Evolutionary conservation across 2,888 invertebrate species (phyloP), one percentile per base, ranked within the genome.

Genomic region (Eudasyphora cyanicolor): DNA sequence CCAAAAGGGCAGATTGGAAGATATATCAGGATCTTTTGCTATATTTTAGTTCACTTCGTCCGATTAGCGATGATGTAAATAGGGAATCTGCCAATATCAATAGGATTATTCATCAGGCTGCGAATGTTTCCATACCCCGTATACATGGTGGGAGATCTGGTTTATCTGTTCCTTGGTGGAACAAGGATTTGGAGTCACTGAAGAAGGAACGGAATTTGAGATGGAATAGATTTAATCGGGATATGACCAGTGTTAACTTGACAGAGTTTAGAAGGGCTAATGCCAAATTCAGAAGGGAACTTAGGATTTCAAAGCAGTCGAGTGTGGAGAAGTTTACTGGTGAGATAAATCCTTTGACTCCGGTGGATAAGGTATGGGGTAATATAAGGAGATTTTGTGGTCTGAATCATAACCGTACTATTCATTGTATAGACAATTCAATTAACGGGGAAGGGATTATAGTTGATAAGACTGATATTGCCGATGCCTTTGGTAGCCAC

Each of bases 11-110:
- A 0, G 49, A 75, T 21, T 75, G 75, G 75, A 21, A 32, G 2
- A n/a, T 17, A 5, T 75, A 49, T 8, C 24, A 19, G 10, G 7
- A 14, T 7, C 24, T 5, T 49, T 27, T 29, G 5, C 6, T 49
- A 0, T n/a, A 12, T 57, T 38, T 4, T 42, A 70, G 21, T 10
- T 29, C 17, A 35, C 77, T 10, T 29, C 70, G 62, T 42, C 67
- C 62, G 38, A 67, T 54, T 27, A 64, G 76, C 10, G 32, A 42
- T n/a, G 71, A 80, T 60, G 29, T 42, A 21, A 81, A 82, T 42
- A 80, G 45, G 29, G 71, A 76, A 76, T 19, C 76, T 27, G 82
- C 78, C 10, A 74, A 77, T 42, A 77, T 82, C 2, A 14, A n/a
- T 14, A 76, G 49, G 27, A 80, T 80, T 12, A 62, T 80, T 24